A percentile compares a stretch with the other conserved stretches of the same genome.
Conservation (phyloP, 53 echinoderm and acorn worm genomes). For the Actinopyga echinites region DNA sequence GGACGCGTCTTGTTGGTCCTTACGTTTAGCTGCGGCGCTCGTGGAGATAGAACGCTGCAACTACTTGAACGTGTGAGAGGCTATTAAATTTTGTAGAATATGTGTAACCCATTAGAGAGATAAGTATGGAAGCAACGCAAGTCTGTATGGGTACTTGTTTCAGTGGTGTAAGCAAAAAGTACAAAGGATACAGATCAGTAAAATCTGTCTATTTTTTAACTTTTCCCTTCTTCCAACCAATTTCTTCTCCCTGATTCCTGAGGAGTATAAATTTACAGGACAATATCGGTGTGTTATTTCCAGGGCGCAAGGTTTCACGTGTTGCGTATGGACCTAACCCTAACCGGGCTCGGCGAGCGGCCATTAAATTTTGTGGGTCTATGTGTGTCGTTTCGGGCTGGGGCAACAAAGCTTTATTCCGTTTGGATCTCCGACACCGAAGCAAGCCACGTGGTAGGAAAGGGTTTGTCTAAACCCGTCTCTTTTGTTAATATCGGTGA, state of each 20-base stretch:
- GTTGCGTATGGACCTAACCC: conserved; percentile 17
- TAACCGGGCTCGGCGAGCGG: neutral
- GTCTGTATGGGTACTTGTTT: neutral
- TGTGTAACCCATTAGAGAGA: conserved; percentile 13
- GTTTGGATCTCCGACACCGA: neutral
- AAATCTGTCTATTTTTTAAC: neutral
- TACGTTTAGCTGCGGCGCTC: no score
- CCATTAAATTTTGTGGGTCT: conserved; percentile 35
- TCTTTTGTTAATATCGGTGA: conserved; percentile 7
- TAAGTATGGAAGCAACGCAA: neutral
- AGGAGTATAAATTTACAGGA: conserved; percentile 26
- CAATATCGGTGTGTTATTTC: conserved; percentile 14
- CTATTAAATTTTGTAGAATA: conserved; percentile 11
- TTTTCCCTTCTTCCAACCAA: neutral
- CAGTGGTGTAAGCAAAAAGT: neutral
- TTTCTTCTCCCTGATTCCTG: neutral
- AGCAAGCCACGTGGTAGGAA: conserved; percentile 29
- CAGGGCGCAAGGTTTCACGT: neutral
- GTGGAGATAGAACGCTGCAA: no score
- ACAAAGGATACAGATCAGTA: neutral
- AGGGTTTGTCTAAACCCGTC: neutral
- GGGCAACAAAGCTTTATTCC: conserved; percentile 30
- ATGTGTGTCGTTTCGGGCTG: conserved; percentile 22
- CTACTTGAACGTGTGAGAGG: neutral
- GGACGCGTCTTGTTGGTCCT: no score